Percentiles rank a stretch among this genome's conserved stretches.
Conservation (phyloP, 2,888 invertebrate species). For the Tenthredo scrophulariae region DNA sequence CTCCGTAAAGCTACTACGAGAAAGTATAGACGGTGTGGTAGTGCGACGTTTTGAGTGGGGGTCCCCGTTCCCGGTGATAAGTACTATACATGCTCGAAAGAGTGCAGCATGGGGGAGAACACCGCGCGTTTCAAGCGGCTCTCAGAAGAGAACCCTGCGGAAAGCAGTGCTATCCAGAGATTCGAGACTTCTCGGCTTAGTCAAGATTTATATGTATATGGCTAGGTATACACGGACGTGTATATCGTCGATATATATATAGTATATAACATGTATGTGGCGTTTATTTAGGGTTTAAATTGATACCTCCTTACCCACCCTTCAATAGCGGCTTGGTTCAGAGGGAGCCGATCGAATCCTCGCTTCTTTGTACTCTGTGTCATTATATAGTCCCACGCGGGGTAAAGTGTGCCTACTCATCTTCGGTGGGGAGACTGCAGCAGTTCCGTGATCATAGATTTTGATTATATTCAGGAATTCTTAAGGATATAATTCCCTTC, state of each 20-base stretch:
- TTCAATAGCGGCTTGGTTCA: neutral
- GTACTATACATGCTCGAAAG: neutral
- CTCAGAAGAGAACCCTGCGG: neutral
- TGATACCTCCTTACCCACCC: slow-evolving; percentile 38
- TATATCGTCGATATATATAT: neutral
- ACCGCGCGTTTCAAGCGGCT: neutral
- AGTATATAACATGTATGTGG: neutral
- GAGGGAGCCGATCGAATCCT: slow-evolving; percentile 38
- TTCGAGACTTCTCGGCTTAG: slow-evolving; percentile 42
- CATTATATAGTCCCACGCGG: slow-evolving; percentile 8
- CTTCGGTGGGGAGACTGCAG: neutral
- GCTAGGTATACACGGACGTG: neutral
- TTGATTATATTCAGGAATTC: neutral
- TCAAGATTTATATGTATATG: neutral
- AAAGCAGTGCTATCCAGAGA: neutral
- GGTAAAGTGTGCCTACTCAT: slow-evolving; percentile 19
- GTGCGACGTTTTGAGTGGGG: slow-evolving; percentile 3
- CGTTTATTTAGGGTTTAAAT: slow-evolving; percentile 50
- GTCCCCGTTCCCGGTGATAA: neutral
- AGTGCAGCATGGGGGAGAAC: slow-evolving; percentile 10
- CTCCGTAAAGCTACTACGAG: neutral
- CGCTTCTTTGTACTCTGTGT: slow-evolving; percentile 37
- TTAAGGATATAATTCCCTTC: neutral
- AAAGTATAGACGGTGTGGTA: neutral
- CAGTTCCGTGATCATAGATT: neutral